Conservation (phyloP, 2,797 vertebrate genomes). For the Chloroceryle inda region DNA sequence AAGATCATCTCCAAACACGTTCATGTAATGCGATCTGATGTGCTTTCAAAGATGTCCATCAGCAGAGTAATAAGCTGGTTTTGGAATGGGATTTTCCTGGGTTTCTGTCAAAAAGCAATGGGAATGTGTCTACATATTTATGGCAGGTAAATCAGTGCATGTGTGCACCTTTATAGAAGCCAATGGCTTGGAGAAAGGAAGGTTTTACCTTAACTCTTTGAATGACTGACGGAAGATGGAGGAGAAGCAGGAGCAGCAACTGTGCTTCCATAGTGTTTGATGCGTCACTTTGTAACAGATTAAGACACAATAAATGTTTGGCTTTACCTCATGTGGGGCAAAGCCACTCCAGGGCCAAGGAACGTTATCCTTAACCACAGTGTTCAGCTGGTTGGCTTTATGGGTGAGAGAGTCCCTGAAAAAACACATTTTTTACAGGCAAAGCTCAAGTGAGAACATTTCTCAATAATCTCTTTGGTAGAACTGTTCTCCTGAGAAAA, state of each 20-base stretch:
- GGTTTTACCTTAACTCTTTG: background rate
- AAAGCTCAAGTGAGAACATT: conserved; percentile 41
- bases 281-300: background rate
- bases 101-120: background rate
- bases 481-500: conserved; percentile 46
- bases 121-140: background rate
- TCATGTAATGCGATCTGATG: fast-evolving
- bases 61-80: background rate
- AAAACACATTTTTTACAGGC: conserved; percentile 3
- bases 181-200: background rate
- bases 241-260: background rate
- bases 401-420: background rate
- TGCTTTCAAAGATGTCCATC: background rate
- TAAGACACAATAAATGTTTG: background rate
- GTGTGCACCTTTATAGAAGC: background rate
- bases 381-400: background rate
- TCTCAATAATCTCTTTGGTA: conserved; percentile 38
- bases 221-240: background rate
- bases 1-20: background rate
- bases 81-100: background rate
- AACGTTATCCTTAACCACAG: background rate
- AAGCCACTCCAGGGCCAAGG: background rate
- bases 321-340: background rate
- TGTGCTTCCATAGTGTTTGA: background rate
- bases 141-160: background rate